These are phyloP conservation scores for Zaprionus vittiger DNA, from an alignment of 1,140 invertebrate genomes.

Conservation along the genomic window DNA sequence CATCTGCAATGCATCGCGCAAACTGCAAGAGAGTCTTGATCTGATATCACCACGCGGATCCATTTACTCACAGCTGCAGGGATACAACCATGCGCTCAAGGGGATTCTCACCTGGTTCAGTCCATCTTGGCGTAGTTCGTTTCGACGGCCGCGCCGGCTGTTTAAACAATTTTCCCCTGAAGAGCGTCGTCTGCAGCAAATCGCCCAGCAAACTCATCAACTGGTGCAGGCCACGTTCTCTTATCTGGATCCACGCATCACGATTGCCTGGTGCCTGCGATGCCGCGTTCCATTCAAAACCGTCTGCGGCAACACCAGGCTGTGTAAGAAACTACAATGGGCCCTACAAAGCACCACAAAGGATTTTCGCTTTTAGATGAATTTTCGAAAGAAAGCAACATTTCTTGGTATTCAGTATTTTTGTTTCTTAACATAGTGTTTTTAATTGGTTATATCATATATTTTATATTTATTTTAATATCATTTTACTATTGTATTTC, in stretches of 20 bases:
- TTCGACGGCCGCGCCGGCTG: too few species aligned
- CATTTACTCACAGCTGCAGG: neutral
- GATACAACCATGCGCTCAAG: slow-evolving; percentile 2
- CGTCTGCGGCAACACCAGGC: neutral
- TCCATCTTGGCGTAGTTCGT: too few species aligned
- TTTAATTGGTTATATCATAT: too few species aligned
- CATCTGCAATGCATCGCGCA: slow-evolving; percentile 22
- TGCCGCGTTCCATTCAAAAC: neutral
- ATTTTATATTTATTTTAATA: too few species aligned
- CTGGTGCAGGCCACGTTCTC: neutral
- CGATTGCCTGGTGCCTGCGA: slow-evolving; percentile 20
- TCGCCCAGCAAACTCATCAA: neutral
- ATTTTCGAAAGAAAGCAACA: neutral
- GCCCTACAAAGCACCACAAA: neutral
- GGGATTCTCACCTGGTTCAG: neutral
- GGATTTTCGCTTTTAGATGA: slow-evolving; percentile 7
- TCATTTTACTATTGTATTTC: too few species aligned
- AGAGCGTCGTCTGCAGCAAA: neutral
- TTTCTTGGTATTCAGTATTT: neutral
- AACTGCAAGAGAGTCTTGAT: neutral
- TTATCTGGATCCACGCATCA: slow-evolving; percentile 29
- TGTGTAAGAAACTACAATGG: slow-evolving; percentile 12
- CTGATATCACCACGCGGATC: neutral
- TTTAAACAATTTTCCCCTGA: neutral
- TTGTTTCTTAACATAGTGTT: neutral